Evolutionary conservation across 2,888 invertebrate genomes (phyloP).

Genomic region (Clusia tigrina): DNA sequence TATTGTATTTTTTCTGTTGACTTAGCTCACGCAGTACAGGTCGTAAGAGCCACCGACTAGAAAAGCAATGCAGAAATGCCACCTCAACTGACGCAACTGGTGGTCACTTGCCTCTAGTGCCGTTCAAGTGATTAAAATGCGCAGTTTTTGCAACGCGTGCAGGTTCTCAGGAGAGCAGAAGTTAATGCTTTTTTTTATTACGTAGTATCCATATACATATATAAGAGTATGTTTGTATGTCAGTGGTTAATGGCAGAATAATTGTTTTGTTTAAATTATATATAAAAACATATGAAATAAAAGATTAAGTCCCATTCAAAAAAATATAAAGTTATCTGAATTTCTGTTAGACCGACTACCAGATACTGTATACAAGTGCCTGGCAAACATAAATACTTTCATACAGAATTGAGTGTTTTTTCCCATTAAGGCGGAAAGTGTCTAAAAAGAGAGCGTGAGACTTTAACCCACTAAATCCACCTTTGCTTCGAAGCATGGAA

Average conservation of each 20-base stretch:
- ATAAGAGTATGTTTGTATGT: background rate
- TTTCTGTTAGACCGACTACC: no score
- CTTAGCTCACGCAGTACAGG: background rate
- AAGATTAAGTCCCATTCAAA: no score
- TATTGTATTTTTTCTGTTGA: background rate
- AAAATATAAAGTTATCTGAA: no score
- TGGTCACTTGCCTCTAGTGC: slow-evolving; percentile 32
- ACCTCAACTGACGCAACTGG: slow-evolving; percentile 12
- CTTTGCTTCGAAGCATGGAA: no score
- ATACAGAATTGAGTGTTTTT: no score
- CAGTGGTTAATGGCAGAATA: slow-evolving; percentile 58
- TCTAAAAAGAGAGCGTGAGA: no score
- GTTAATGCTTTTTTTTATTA: background rate
- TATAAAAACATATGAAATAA: background rate
- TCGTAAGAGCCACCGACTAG: background rate
- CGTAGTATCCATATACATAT: background rate
- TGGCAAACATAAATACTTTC: no score
- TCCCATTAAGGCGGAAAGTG: no score
- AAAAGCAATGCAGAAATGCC: slow-evolving; percentile 17
- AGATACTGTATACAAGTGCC: no score
- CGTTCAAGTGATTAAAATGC: slow-evolving; percentile 54
- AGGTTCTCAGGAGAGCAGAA: slow-evolving; percentile 36
- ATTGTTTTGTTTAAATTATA: slow-evolving; percentile 51
- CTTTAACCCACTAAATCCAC: no score
- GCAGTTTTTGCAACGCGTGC: background rate